These are phyloP conservation scores for Rhinoderma darwinii DNA, from an alignment of 2,113 vertebrate genomes.

Conservation along the genomic window DNA sequence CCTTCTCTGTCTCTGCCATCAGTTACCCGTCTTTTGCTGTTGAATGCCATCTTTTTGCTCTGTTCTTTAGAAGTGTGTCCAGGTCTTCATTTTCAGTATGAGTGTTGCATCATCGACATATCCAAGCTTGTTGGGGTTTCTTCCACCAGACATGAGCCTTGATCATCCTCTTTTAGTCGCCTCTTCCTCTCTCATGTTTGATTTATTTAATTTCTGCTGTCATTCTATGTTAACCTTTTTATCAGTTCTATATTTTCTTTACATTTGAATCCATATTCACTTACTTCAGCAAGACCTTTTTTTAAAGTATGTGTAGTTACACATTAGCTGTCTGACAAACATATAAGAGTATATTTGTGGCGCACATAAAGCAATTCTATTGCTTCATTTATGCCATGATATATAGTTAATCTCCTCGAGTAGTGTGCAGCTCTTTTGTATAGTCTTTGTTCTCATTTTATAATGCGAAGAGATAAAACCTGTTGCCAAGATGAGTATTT, in stretches of 20 bases:
- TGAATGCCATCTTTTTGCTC: no score
- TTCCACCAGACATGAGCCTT: not conserved
- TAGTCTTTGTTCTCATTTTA: conserved; percentile 28
- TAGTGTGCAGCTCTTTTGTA: not conserved
- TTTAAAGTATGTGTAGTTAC: not conserved
- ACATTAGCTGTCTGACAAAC: not conserved
- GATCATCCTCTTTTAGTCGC: not conserved
- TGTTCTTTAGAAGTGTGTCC: no score
- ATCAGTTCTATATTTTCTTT: not conserved
- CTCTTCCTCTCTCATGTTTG: no score
- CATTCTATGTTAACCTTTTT: no score
- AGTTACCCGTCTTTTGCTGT: no score
- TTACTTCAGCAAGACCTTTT: not conserved
- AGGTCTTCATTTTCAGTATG: no score
- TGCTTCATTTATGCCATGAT: not conserved
- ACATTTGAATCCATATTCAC: no score
- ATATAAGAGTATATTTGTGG: not conserved
- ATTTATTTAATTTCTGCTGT: not conserved
- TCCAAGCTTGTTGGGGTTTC: no score
- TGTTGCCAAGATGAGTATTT: conserved; percentile 32
- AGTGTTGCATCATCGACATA: no score
- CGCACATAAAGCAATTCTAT: not conserved
- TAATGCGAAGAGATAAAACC: conserved; percentile 24
- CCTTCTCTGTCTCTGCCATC: no score
- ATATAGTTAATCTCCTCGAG: not conserved